phyloP scores from a whole-genome alignment of 2,113 vertebrate species.

The Oryzias celebensis region DNA sequence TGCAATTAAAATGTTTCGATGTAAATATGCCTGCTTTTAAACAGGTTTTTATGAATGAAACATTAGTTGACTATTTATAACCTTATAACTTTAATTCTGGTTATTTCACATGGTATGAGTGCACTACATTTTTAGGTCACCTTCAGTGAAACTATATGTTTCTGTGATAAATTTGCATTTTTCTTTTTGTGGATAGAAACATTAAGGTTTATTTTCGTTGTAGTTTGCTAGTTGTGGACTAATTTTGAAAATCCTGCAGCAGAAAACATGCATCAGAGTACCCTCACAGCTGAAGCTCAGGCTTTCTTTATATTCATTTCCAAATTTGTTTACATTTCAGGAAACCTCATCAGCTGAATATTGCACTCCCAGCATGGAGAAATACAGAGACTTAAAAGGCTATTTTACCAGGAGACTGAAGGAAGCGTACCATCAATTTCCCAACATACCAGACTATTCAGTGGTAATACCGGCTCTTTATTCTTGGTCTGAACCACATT shows the following conservation, averaged over 20 bases:
- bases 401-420: conserved; percentile 79
- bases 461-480: conserved; percentile 73
- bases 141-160: neutral
- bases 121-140: neutral
- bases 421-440: conserved; percentile 70
- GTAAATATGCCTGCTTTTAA: too few species aligned
- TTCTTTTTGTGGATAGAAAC: too few species aligned
- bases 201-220: too few species aligned
- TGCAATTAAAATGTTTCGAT: too few species aligned
- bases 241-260: too few species aligned
- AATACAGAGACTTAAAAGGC: conserved; percentile 74
- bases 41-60: too few species aligned
- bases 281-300: neutral
- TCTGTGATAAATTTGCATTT: too few species aligned
- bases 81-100: too few species aligned
- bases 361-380: conserved; percentile 62
- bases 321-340: conserved; percentile 52
- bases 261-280: too few species aligned
- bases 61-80: too few species aligned
- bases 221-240: too few species aligned
- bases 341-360: conserved; percentile 66
- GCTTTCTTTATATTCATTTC: neutral
- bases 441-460: conserved; percentile 49
- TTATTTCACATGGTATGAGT: neutral
- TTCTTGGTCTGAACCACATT: neutral